A percentile compares a stretch with the other conserved stretches of the same genome.
Conservation (phyloP, 2,888 invertebrate genomes). For the Drosophila anceps region DNA sequence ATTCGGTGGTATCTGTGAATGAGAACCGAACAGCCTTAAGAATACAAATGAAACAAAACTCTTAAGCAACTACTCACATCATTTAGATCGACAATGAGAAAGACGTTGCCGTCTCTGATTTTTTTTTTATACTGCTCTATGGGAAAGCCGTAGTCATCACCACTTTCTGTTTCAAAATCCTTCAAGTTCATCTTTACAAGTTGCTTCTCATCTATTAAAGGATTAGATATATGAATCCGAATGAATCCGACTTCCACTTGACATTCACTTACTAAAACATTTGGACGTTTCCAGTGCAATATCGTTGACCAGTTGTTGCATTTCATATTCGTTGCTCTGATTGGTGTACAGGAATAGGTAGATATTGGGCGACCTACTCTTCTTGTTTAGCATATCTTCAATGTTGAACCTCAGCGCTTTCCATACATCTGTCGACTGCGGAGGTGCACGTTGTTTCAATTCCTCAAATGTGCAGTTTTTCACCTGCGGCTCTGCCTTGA, state of each 20-base stretch:
- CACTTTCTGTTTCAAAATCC: conserved; percentile 67
- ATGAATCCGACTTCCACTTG: not conserved
- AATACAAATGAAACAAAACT: not conserved
- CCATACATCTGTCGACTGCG: conserved; percentile 71
- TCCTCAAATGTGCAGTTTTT: conserved; percentile 65
- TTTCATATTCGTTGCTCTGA: not conserved
- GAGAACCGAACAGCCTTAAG: too few relatives aligned
- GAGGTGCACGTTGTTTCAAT: conserved; percentile 46
- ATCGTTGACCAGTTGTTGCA: conserved; percentile 56
- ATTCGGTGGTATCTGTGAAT: conserved; percentile 75
- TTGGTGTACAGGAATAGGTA: conserved; percentile 76
- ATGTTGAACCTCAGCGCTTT: conserved; percentile 56
- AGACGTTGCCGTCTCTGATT: conserved; percentile 77
- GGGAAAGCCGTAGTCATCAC: conserved; percentile 77
- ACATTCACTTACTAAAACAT: conserved; percentile 76
- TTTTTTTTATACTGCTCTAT: conserved; percentile 78
- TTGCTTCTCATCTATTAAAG: conserved; percentile 46
- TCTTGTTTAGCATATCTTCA: conserved; percentile 74
- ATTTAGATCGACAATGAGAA: conserved; percentile 81
- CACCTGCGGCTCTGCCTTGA: not conserved
- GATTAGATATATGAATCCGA: too few relatives aligned
- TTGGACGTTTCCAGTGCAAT: conserved; percentile 71
- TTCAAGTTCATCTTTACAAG: conserved; percentile 64
- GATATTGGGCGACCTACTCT: conserved; percentile 62
- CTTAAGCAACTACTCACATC: conserved; percentile 61